Evolutionary conservation across 2,888 invertebrate genomes (phyloP), one percentile per base, ranked within the genome.

Genomic region (Sialis lutaria): DNA sequence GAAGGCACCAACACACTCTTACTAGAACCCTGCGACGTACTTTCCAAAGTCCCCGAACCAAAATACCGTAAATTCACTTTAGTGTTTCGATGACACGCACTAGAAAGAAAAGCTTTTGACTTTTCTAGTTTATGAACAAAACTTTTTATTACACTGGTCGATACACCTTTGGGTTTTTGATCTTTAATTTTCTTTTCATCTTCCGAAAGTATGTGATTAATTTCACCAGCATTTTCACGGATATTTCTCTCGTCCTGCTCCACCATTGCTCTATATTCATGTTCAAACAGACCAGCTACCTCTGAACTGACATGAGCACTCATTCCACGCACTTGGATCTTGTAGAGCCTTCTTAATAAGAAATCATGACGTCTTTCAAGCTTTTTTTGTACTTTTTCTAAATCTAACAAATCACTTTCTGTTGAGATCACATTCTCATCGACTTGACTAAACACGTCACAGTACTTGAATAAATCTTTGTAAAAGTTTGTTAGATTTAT

Each of bases 221-320:
- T 33, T 13, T 48, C 39, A 5, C 31, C 40, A 22, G 42, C 5
- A 4, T 8, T 45, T 12, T 12, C 22, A 22, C 44, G 43, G 1
- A 10, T 32, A 1, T 12, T 45, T 9, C 47, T 12, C 7, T 45
- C 42, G 22, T 60, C 58, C 52, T 60, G 60, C 42, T 56, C 57
- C 48, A 61, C 59, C 22, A 64, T 49, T n/a, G 57, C 56, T 48
- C 81, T 70, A 50, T 83, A 80, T 31, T 82, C 82, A 57, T 79
- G 74, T 52, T 83, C 82, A 53, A 85, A 77, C 47, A 88, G 77
- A 5, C 84, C 83, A 22, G 77, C 74, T 8, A 83, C 75, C 63
- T 92, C 89, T 53, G 83, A 81, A 45, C 83, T 79, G 31, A 80
- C 71, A 61, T 89, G 86, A 51, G 78, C 78, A 5, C 87, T 85